Base-by-base conservation (phyloP, 2,888 invertebrate genomes). In the Eristalinus aeneus region DNA sequence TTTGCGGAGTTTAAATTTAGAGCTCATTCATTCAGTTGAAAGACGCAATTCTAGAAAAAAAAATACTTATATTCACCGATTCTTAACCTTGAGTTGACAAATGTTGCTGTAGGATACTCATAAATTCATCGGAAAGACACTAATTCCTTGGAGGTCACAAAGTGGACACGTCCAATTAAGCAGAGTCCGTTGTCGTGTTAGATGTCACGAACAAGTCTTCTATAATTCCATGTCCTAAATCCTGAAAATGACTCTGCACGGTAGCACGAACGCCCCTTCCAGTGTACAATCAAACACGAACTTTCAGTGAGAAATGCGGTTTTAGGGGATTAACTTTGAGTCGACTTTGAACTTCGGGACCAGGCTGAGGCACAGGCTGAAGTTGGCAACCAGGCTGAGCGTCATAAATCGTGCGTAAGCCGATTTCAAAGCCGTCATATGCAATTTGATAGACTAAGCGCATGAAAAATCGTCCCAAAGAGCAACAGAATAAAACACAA, bases 371-470 rank as follows among this genome's bases (percentile, higher is more conserved):
- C 27, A 27, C 27, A 27, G 27, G 27, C 27, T 78, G 78, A 78
- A 83, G 68, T 78, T 78, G 32, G 54, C 8, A 20, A 36, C 5
- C 60, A 36, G 16, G 56, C 54, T 20, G 64, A 22, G 32, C 32
- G 32, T 71, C 63, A 78, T 82, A 67, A 78, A 82, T 86, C 69
- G 56, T 74, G 69, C 68, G 77, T 86, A 86, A 86, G 86, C 86
- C 60, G 86, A 64, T 82, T 86, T 46, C 80, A 31, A 74, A 82
- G 56, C 74, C 69, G 77, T 86, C 77, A 82, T 74, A 72, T 74
- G 77, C 20, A 86, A 86, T 86, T 86, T 78, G 71, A 82, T 78
- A 74, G 81, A 80, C 85, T 85, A 73, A 85, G 85, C 81, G 69
- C 73, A 85, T 85, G 80, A 81, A 32, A 71, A 85, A 85, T 73